These are phyloP conservation scores for Stratiomys singularior DNA, from an alignment of 2,888 invertebrate genomes.

Conservation along the genomic window DNA sequence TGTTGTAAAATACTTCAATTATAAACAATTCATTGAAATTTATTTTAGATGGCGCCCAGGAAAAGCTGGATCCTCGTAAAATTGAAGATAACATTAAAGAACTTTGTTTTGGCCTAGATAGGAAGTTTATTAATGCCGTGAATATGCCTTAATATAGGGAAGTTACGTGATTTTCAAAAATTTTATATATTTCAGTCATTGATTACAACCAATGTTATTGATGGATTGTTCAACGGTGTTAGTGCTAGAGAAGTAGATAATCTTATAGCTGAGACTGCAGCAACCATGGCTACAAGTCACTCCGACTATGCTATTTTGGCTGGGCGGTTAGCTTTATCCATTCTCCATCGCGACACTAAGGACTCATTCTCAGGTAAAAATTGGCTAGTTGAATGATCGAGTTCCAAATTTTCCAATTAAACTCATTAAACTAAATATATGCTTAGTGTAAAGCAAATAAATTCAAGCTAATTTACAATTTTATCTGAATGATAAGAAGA, in stretches of 20 bases:
- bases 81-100: constrained; percentile 96
- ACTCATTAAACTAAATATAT: no score
- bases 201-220: constrained; percentile 37
- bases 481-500: no score
- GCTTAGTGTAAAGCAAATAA: no score
- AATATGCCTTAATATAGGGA: constrained; percentile 61
- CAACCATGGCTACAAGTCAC: constrained; percentile 44
- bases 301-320: constrained; percentile 45
- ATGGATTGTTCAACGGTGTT: constrained; percentile 44
- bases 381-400: no score
- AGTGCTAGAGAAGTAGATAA: constrained; percentile 39
- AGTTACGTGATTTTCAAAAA: background rate
- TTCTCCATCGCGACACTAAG: constrained; percentile 42
- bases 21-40: background rate
- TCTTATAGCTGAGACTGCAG: constrained; percentile 45
- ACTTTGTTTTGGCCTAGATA: constrained; percentile 93
- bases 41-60: constrained; percentile 82
- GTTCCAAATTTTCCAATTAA: no score
- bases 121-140: constrained; percentile 97
- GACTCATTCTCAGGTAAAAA: constrained; percentile 43
- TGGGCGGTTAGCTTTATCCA: constrained; percentile 40
- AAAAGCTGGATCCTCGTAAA: constrained; percentile 96
- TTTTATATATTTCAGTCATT: background rate
- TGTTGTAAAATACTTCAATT: background rate
- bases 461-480: no score